Evolutionary conservation across 1,140 invertebrate species (phyloP).

Genomic region (Phthorimaea operculella): DNA sequence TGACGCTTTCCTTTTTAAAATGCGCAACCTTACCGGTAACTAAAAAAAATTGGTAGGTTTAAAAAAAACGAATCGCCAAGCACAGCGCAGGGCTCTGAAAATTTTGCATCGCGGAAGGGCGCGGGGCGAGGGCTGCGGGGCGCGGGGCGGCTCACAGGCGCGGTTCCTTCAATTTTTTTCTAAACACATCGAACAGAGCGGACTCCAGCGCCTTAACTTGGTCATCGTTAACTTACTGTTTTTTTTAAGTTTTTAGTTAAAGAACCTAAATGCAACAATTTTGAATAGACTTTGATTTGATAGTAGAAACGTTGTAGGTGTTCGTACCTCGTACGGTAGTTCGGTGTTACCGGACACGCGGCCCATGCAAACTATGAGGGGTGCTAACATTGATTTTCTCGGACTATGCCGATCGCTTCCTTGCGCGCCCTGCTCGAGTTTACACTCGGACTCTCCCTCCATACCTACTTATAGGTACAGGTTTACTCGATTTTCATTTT

Average conservation of each 20-base stretch:
- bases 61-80: slow-evolving; percentile 27
- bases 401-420: slow-evolving; percentile 57
- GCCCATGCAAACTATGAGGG: slow-evolving; percentile 63
- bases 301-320: too few relatives aligned
- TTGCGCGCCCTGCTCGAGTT: slow-evolving; percentile 41
- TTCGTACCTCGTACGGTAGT: neutral
- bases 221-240: too few relatives aligned
- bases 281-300: too few relatives aligned
- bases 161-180: slow-evolving; percentile 35
- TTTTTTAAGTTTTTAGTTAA: too few relatives aligned
- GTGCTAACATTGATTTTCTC: slow-evolving; percentile 59
- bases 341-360: slow-evolving; percentile 21
- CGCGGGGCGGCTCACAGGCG: slow-evolving; percentile 11
- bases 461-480: neutral
- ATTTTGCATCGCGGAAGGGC: slow-evolving; percentile 42
- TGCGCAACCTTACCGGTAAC: too few relatives aligned
- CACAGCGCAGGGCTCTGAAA: slow-evolving; percentile 33
- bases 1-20: too few relatives aligned
- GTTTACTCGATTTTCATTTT: too few relatives aligned
- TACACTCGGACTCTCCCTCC: slow-evolving; percentile 38
- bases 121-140: slow-evolving; percentile 17
- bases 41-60: slow-evolving; percentile 18
- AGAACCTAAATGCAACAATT: too few relatives aligned
- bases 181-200: slow-evolving; percentile 24
- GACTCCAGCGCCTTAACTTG: neutral